A percentile compares a stretch with the other conserved stretches of the same genome.
Evolutionary conservation across 37 sponge, comb jelly and placozoan species (phyloP).

Genomic region (Bolinopsis microptera): DNA sequence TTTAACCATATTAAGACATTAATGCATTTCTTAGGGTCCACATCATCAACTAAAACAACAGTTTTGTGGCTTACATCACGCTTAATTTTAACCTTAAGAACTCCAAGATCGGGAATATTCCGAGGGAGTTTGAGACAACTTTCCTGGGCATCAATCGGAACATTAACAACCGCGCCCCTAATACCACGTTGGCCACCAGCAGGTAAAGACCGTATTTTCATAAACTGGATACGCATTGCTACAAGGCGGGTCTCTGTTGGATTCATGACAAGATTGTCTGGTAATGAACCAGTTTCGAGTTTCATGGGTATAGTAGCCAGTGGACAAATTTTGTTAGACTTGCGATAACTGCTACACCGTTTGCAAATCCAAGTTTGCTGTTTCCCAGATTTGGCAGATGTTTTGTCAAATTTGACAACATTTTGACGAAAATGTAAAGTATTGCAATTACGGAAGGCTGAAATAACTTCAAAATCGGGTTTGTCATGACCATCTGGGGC

Average conservation of each 20-base stretch:
- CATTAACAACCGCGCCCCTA: slow-evolving; percentile 8
- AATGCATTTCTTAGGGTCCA: neutral
- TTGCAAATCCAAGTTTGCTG: neutral
- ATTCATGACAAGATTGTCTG: neutral
- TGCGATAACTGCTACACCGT: neutral
- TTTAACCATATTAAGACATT: neutral
- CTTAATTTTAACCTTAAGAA: neutral
- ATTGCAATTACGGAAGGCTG: neutral
- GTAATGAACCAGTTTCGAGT: neutral
- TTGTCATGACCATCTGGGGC: neutral
- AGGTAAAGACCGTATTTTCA: slow-evolving; percentile 33
- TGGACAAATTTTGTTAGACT: slow-evolving; percentile 16
- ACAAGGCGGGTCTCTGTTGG: slow-evolving; percentile 3
- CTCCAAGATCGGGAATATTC: neutral
- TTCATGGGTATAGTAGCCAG: neutral
- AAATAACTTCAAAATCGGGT: neutral
- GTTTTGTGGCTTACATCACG: neutral
- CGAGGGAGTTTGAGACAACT: slow-evolving; percentile 18
- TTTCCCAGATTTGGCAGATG: neutral
- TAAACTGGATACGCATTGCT: neutral
- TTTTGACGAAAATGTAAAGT: neutral
- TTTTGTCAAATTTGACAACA: neutral
- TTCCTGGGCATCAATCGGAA: slow-evolving; percentile 16
- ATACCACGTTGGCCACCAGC: slow-evolving; percentile 39
- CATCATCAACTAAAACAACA: slow-evolving; percentile 13